Conservation (phyloP, 2,797 vertebrate species). For the Eulemur mongoz region DNA sequence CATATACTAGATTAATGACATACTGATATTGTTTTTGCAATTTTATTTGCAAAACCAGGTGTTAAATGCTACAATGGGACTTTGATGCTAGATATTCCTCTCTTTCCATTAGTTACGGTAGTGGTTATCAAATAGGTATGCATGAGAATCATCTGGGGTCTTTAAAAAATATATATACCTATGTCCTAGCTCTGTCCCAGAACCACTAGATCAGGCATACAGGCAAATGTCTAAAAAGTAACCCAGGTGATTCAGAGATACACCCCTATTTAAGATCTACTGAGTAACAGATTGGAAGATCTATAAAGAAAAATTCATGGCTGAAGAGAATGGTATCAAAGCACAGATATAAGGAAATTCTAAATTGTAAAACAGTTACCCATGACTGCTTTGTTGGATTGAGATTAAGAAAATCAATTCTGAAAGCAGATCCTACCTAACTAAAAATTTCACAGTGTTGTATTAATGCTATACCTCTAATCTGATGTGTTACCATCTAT, state of each 20-base stretch:
- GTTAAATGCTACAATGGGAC: background rate
- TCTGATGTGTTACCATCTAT: background rate
- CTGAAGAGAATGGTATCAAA: background rate
- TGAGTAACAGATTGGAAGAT: background rate
- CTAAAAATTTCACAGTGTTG: background rate
- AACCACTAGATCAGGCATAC: background rate
- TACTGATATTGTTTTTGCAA: background rate
- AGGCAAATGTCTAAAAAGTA: background rate
- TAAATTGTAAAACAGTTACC: background rate
- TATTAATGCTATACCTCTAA: background rate
- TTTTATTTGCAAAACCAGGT: background rate
- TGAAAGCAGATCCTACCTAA: background rate
- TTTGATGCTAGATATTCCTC: background rate
- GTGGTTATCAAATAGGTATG: background rate
- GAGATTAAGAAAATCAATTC: background rate
- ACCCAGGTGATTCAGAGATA: background rate
- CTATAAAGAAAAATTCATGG: background rate
- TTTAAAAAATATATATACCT: background rate
- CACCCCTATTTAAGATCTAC: background rate
- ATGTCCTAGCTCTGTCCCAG: background rate
- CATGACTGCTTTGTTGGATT: background rate
- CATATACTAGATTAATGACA: background rate
- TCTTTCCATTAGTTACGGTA: accelerated
- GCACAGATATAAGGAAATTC: background rate
- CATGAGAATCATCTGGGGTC: background rate